Evolutionary conservation across 1,140 invertebrate species (phyloP).

Genomic region (Drosophila truncata): DNA sequence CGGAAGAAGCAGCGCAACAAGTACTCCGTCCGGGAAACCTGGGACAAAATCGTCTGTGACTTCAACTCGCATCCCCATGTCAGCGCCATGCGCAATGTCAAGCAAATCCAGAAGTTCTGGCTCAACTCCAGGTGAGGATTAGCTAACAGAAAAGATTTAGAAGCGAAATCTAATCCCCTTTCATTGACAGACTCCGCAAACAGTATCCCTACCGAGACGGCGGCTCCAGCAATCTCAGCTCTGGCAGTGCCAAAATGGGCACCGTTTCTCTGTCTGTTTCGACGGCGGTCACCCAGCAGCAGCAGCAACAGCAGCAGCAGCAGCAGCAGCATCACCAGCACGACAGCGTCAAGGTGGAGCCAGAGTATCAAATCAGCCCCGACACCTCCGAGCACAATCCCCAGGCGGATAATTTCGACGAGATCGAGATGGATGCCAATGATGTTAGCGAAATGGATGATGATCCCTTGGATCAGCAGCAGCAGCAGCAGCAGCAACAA

Average conservation of each 20-base stretch:
- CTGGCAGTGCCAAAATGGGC: conserved; percentile 37
- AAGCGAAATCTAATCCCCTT: background rate
- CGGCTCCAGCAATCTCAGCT: conserved; percentile 34
- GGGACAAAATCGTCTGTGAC: conserved; percentile 81
- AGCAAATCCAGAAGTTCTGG: conserved; percentile 85
- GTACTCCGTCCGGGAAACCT: conserved; percentile 81
- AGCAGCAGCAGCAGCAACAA: conserved; percentile 50
- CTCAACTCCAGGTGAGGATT: conserved; percentile 75
- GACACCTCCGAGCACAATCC: conserved; percentile 75
- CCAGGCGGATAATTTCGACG: conserved; percentile 74
- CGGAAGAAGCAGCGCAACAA: conserved; percentile 81
- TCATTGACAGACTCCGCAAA: conserved; percentile 71
- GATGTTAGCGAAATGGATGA: conserved; percentile 76
- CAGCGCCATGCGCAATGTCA: conserved; percentile 76
- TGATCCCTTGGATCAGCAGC: conserved; percentile 72
- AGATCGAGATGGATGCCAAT: conserved; percentile 79
- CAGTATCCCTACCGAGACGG: conserved; percentile 78
- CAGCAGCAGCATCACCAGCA: conserved; percentile 56
- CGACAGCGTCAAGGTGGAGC: conserved; percentile 74
- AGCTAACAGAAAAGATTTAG: accelerated
- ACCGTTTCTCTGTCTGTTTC: conserved; percentile 20
- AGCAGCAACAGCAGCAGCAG: conserved; percentile 49
- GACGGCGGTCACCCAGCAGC: conserved; percentile 31
- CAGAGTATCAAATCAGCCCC: conserved; percentile 76
- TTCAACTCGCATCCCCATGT: conserved; percentile 79